Conservation (phyloP, 2,888 invertebrate species). For the Stratiomys singularior region DNA sequence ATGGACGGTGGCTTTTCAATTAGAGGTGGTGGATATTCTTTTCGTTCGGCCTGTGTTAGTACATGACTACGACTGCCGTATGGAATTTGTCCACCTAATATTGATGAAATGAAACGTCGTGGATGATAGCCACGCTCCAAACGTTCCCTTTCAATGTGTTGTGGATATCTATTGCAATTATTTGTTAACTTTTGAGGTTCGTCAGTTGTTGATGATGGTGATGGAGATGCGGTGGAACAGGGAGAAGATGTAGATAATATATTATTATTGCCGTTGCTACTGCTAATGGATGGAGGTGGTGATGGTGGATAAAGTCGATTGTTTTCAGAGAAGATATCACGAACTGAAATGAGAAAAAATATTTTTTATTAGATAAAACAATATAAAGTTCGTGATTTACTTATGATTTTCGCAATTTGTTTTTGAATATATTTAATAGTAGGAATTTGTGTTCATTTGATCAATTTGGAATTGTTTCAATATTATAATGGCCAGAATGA, state of each 20-base stretch:
- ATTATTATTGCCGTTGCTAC: neutral
- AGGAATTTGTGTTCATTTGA: too few relatives aligned
- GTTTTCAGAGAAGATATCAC: slow-evolving; percentile 68
- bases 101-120: slow-evolving; percentile 80
- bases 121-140: slow-evolving; percentile 46
- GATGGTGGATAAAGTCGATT: slow-evolving; percentile 57
- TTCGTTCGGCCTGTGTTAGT: slow-evolving; percentile 83
- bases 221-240: slow-evolving; percentile 39
- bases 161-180: slow-evolving; percentile 12
- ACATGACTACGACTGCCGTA: slow-evolving; percentile 84
- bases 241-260: neutral
- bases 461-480: too few relatives aligned
- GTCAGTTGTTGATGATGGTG: slow-evolving; percentile 19
- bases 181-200: slow-evolving; percentile 30
- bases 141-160: neutral
- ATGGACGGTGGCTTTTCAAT: slow-evolving; percentile 20
- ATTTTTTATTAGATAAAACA: neutral
- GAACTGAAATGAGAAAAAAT: slow-evolving; percentile 64
- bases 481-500: too few relatives aligned
- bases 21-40: slow-evolving; percentile 74
- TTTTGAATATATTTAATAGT: too few relatives aligned
- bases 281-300: slow-evolving; percentile 32
- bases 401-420: too few relatives aligned
- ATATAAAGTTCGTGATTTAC: neutral
- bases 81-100: slow-evolving; percentile 82